Evolutionary conservation across 2,113 vertebrate species (phyloP).

Genomic region (Syngnathus typhle): DNA sequence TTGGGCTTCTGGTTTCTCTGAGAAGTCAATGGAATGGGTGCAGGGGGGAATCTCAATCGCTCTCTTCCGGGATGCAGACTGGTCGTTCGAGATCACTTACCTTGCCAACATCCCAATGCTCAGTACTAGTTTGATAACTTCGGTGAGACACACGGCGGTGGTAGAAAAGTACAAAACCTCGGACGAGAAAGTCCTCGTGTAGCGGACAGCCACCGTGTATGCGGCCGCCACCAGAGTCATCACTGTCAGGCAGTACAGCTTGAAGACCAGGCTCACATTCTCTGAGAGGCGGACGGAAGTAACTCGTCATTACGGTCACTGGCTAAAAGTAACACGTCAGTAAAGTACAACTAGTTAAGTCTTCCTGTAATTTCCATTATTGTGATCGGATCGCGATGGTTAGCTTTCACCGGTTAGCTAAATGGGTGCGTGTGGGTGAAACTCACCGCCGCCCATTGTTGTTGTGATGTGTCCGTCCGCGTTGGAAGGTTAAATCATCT

Average conservation of each 20-base stretch:
- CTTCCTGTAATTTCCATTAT: not conserved
- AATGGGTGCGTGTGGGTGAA: not conserved
- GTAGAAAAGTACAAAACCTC: slow-evolving; percentile 86
- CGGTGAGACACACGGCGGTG: slow-evolving; percentile 86
- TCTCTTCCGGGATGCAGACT: too few relatives aligned
- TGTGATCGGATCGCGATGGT: not conserved
- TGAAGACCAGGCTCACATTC: slow-evolving; percentile 84
- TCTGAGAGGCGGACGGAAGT: slow-evolving; percentile 60
- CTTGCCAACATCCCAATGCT: slow-evolving; percentile 85
- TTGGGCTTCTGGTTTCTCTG: slow-evolving; percentile 83
- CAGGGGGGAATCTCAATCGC: not conserved
- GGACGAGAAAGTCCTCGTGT: slow-evolving; percentile 78
- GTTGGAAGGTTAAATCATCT: not conserved
- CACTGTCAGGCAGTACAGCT: slow-evolving; percentile 90
- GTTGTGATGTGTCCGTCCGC: slow-evolving; percentile 6
- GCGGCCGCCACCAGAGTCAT: slow-evolving; percentile 95
- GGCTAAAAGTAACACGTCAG: not conserved
- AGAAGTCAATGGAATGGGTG: not conserved
- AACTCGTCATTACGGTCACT: not conserved
- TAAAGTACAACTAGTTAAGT: not conserved
- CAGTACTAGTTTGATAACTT: slow-evolving; percentile 86
- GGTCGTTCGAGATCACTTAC: slow-evolving; percentile 65
- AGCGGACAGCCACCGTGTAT: slow-evolving; percentile 82
- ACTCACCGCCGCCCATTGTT: slow-evolving; percentile 58
- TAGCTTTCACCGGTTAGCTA: slow-evolving; percentile 26